phyloP scores from a whole-genome alignment of 2,113 vertebrate genomes.

The Eira barbara region DNA sequence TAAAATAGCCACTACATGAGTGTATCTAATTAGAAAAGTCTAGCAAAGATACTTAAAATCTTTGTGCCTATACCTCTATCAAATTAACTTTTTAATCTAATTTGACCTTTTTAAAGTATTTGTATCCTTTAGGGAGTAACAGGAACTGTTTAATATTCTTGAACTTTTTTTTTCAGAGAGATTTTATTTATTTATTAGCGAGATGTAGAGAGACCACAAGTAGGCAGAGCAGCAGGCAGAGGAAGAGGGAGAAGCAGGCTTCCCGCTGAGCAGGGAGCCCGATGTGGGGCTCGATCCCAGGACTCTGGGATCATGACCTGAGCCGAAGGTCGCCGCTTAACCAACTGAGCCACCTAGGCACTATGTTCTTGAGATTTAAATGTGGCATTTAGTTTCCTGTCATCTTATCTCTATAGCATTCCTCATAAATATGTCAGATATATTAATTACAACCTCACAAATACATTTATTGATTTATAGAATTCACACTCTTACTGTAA shows the following conservation, averaged over 20 bases:
- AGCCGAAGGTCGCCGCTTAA: too few species aligned
- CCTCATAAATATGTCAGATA: background rate
- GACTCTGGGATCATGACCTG: too few species aligned
- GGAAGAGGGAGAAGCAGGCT: too few species aligned
- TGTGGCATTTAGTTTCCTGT: background rate
- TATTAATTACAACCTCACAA: background rate
- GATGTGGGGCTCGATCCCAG: too few species aligned
- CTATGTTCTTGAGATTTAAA: background rate
- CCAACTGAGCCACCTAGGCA: too few species aligned
- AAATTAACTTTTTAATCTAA: background rate
- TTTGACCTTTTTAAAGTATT: background rate
- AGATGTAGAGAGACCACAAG: too few species aligned
- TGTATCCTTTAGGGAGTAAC: background rate
- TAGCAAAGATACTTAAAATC: background rate
- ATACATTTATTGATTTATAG: constrained; percentile 7
- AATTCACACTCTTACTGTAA: background rate
- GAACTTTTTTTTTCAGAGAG: background rate
- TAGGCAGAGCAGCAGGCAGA: too few species aligned
- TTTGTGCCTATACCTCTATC: background rate
- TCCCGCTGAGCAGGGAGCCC: too few species aligned
- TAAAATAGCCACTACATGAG: background rate
- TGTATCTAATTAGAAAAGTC: background rate
- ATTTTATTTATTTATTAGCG: too few species aligned
- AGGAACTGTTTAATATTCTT: background rate
- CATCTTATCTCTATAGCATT: background rate